Conservation (phyloP, 92 coral and sea anemone species). For the Plumapathes pennacea region DNA sequence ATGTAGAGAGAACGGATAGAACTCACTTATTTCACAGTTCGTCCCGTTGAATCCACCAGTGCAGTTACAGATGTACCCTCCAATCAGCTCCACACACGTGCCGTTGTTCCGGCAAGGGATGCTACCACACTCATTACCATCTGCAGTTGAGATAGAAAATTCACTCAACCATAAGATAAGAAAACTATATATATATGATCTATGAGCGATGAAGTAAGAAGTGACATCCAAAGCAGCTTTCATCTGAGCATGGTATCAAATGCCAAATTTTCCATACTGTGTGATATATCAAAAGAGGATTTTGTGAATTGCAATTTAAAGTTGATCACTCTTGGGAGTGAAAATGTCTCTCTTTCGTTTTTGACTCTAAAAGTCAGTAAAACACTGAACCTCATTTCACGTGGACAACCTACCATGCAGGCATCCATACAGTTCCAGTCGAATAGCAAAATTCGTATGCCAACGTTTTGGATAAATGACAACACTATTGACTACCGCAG, state of each 20-base stretch:
- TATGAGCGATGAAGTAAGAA: background rate
- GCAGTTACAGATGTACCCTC: constrained; percentile 31
- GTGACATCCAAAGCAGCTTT: background rate
- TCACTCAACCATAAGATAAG: background rate
- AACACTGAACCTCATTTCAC: background rate
- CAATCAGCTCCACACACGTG: constrained; percentile 36
- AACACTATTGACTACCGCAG: constrained; percentile 58
- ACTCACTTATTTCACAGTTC: constrained; percentile 42
- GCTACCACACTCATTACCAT: constrained; percentile 41
- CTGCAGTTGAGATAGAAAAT: background rate
- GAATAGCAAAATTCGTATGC: constrained; percentile 68
- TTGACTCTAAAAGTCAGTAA: background rate
- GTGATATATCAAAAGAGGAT: background rate
- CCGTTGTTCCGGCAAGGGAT: constrained; percentile 48
- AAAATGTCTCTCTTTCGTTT: background rate
- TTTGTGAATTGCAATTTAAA: background rate
- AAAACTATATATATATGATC: background rate
- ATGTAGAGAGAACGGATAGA: too few relatives aligned
- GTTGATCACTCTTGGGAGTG: too few relatives aligned
- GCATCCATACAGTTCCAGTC: constrained; percentile 82
- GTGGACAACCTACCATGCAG: constrained; percentile 69
- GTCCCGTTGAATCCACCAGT: constrained; percentile 31
- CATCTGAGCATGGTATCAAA: background rate
- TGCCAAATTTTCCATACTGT: background rate
- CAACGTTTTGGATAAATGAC: constrained; percentile 57